Evolutionary conservation across 2,888 invertebrate species (phyloP), one percentile per base, ranked within the genome.

Genomic region (Oxycera nigricornis): DNA sequence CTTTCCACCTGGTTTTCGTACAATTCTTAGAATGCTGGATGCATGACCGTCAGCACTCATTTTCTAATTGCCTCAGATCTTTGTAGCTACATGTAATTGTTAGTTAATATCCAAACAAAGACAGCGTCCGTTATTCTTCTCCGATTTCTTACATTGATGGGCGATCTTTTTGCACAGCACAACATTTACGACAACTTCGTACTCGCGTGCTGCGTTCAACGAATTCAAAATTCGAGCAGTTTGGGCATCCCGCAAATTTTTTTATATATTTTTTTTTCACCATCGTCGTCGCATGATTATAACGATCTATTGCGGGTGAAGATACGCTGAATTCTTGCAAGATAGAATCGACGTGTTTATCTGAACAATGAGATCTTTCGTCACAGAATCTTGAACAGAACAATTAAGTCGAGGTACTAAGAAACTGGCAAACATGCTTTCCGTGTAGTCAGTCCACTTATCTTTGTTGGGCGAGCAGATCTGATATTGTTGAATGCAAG

Each of bases 341-440:
- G 68, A 52, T 70, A 70, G 31, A 70, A 70, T 65, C 65, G 14
- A 24, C 24, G 17, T 57, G n/a, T 73, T 68, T 74, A 76, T 76
- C 76, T 74, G 70, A 70, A 73, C 62, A 74, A 73, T 61, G 28
- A 68, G 52, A 76, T 76, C 76, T 14, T 6, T 76, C 76, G 76
- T 76, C 74, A 76, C 76, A 76, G 74, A 74, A 70, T 76, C 74
- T 74, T 76, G 73, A 73, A 50, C 76, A 76, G 59, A 73, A 72
- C 70, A 76, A 76, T 74, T 67, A 39, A 68, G 46, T 22, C 24
- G 59, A 67, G 17, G 9, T 30, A 73, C 17, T 20, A 73, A 39
- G 22, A 73, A 50, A 55, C 3, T 22, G 22, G 55, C 20, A 55
- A 55, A 55, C 14, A 46, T 46, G 11, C 6, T n/a, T n/a, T n/a